Base-by-base conservation (phyloP, 2,888 invertebrate genomes). In the Apamea sordens region DNA sequence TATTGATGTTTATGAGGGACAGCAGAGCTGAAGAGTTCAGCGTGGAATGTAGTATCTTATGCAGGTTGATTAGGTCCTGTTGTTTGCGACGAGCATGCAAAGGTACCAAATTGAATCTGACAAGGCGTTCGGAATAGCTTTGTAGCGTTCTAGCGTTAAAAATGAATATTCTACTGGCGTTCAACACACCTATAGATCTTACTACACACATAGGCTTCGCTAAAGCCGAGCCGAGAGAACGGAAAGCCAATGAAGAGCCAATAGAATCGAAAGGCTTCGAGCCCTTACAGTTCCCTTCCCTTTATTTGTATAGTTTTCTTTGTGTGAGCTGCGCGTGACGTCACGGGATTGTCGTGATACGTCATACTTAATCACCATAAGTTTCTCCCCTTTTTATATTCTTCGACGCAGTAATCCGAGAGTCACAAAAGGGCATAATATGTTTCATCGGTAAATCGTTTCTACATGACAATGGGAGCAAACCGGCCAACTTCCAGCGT, bases 301-400 rank as follows among this genome's bases (percentile, higher is more conserved):
- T 86, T 82, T 88, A 86, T 88, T 78, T 86, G 86, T 88, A 81
- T 78, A 86, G 85, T 82, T 85, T 85, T 76, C 88, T 85, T 86
- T 86, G 77, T 81, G 82, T 61, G 85, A 56, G 72, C 67, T 79
- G 53, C 76, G 74, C 76, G 81, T 67, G 36, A 73, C 63, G 67
- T 77, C 73, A 47, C 68, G 36, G 68, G 64, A 61, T 77, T 76
- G 71, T 77, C 85, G 73, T 71, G 69, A 87, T 87, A 87, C 77
- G 77, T 88, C 86, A 86, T 79, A 83, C 80, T 88, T 86, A 88
- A 88, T 88, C 86, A 86, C 72, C 78, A 77, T 79, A 86, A 80
- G 73, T 76, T 88, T 77, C 68, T 70, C 86, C 83, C 76, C 72
- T 77, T 81, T 85, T 73, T 77, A 73, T 79, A 68, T 86, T 74